Percentiles rank a stretch among this genome's conserved stretches.
These are phyloP conservation scores for Ectemnius lituratus DNA, from an alignment of 2,888 invertebrate genomes.

Conservation along the genomic window DNA sequence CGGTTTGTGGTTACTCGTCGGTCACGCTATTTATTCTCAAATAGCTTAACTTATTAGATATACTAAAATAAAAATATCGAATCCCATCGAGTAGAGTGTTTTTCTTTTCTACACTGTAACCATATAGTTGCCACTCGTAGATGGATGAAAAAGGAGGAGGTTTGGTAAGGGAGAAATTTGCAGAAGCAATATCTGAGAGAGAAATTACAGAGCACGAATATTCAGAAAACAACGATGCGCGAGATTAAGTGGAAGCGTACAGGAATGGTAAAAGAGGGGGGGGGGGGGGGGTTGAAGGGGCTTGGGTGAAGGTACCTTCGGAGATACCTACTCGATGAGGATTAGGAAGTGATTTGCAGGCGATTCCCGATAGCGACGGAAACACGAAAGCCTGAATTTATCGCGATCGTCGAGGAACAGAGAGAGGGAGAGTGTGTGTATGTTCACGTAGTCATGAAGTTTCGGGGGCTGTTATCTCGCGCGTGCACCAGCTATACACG, in stretches of 20 bases:
- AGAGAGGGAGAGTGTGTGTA: slow-evolving; percentile 40
- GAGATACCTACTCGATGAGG: slow-evolving; percentile 65
- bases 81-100: too few relatives aligned
- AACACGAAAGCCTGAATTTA: slow-evolving; percentile 69
- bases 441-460: slow-evolving; percentile 62
- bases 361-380: slow-evolving; percentile 69
- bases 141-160: too few relatives aligned
- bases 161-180: too few relatives aligned
- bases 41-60: too few relatives aligned
- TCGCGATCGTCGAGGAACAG: slow-evolving; percentile 60
- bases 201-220: background rate
- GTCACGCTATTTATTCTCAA: too few relatives aligned
- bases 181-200: too few relatives aligned
- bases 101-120: too few relatives aligned
- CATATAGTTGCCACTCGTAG: too few relatives aligned
- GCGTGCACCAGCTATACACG: slow-evolving; percentile 60
- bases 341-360: slow-evolving; percentile 71
- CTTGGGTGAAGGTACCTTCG: slow-evolving; percentile 58
- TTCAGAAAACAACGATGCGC: slow-evolving; percentile 44
- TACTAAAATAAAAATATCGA: too few relatives aligned
- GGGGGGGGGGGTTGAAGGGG: slow-evolving; percentile 25
- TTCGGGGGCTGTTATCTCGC: slow-evolving; percentile 60
- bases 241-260: slow-evolving; percentile 46
- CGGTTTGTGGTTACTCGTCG: background rate
- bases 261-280: slow-evolving; percentile 41